Evolutionary conservation across 2,888 invertebrate genomes (phyloP), one percentile per base, ranked within the genome.

Genomic region (Theretra japonica): DNA sequence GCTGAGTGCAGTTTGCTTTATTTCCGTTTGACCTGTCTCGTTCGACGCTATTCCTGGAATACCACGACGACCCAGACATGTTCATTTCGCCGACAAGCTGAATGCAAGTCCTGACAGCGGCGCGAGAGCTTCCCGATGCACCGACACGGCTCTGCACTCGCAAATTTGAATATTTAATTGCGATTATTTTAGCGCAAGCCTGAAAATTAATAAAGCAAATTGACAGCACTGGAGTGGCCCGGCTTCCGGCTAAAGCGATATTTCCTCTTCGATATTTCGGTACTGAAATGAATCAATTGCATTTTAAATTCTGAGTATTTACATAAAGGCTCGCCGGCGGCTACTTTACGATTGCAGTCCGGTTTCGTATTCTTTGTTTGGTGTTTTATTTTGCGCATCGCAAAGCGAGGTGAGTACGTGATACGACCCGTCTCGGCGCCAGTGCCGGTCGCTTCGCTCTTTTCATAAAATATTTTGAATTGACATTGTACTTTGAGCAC

Each of bases 21-120:
- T 93, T 93, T 93, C 92, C 92, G 92, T 91, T 91, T 88, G 93
- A 93, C 90, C 92, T 89, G 91, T 89, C 91, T 85, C 88, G 89
- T 87, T 91, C 89, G 89, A 90, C 83, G 88, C 88, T 90, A 90
- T 92, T 93, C 90, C 90, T 89, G 86, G 86, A 89, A 88, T 86
- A 88, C 86, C 85, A 79, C 85, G 82, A 78, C 84, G 81, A 77
- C 79, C 87, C 88, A 91, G 92, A 91, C 91, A 85, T 91, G 92
- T 93, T 91, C 89, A 87, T 88, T 91, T 89, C 80, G 80, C 87
- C 84, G 91, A 91, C 92, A 91, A 87, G 86, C 89, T 88, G 81
- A 90, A 90, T 90, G 92, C 90, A 89, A 88, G 84, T 87, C 88
- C 86, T 90, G 92, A 91, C 93, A 89, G 89, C 84, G 76, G 85